A percentile compares a stretch with the other conserved stretches of the same genome.
phyloP scores from a whole-genome alignment of 2,797 vertebrate species.

The Botia kubotai region DNA sequence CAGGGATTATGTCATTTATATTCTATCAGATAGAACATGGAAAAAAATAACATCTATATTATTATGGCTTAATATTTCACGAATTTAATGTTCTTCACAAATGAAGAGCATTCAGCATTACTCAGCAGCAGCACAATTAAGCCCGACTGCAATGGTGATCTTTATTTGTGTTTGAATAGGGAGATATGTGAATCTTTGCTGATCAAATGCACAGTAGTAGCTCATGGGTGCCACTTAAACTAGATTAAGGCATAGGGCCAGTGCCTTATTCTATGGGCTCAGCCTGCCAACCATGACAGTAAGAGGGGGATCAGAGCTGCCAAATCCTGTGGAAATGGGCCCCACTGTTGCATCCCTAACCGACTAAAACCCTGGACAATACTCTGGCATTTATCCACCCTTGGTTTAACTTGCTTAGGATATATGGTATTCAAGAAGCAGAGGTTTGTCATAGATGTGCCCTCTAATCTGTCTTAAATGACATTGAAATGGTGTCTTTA shows the following conservation, averaged over 20 bases:
- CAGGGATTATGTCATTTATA: no score
- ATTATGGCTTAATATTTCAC: no score
- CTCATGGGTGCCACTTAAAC: slow-evolving; percentile 42
- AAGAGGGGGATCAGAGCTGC: slow-evolving; percentile 45
- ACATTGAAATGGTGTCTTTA: slow-evolving; percentile 20
- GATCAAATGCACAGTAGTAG: slow-evolving; percentile 17
- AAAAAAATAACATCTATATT: slow-evolving; percentile 37
- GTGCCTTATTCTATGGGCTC: slow-evolving; percentile 29
- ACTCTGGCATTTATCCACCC: slow-evolving; percentile 37
- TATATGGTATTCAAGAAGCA: background rate
- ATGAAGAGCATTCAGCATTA: slow-evolving; percentile 3
- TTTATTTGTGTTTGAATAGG: slow-evolving; percentile 12
- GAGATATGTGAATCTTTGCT: background rate
- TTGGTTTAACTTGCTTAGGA: slow-evolving; percentile 4
- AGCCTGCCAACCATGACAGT: slow-evolving; percentile 37
- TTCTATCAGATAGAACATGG: no score
- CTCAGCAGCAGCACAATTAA: slow-evolving; percentile 23
- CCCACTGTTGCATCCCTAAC: slow-evolving; percentile 23
- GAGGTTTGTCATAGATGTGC: slow-evolving; percentile 3
- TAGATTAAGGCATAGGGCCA: slow-evolving; percentile 45
- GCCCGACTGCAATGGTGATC: background rate
- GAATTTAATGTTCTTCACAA: no score
- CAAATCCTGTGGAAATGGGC: slow-evolving; percentile 50
- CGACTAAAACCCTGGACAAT: slow-evolving; percentile 52
- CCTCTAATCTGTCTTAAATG: slow-evolving; percentile 47